Base-by-base conservation (phyloP, 2,113 vertebrate species). In the Copsychus sechellarum region DNA sequence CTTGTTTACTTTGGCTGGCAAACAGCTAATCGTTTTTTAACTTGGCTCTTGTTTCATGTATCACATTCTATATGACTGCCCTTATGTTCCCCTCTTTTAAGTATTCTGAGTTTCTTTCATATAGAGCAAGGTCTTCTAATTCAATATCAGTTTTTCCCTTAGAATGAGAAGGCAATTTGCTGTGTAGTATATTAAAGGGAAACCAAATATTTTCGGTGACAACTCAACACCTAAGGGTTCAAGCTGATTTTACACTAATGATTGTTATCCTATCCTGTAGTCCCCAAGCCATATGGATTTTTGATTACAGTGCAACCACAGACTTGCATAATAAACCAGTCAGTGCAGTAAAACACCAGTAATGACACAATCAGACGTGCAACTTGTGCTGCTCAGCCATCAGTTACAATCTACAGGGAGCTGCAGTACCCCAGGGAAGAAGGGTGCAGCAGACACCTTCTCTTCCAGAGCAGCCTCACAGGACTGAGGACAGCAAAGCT, bases 1-100 rank as follows among this genome's bases (percentile, higher is more conserved):
- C 31, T 82, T 91, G 53, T 81, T 95, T 96, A 84, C 78, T 87
- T 96, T 93, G 95, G 90, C 92, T 65, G 57, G 19, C 81, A 91
- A 93, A 87, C 31, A 93, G 61, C 73, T 87, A 92, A 94, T 95
- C 0, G 91, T 81, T 89, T 94, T 70, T 71, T 28, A 79, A 74
- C 56, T 87, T 87, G 61, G 70, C 40, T 93, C 78, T 96, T 93
- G 43, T 91, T 95, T 82, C 61, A 87, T 56, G 14, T 76, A 79
- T 93, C 85, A 79, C 65, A 28, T 91, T 94, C 69, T 87, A 64
- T 43, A 51, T 62, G 29, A 66, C 64, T 70, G 69, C 54, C 50
- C 60, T 77, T 62, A 64, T 71, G 12, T 58, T 87, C 38, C 36
- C 20, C 33, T 43, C 69, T 89, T 95, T 89, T 60, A 81, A 86